Evolutionary conservation across 2,888 invertebrate species (phyloP), one percentile per base, ranked within the genome.

Genomic region (Spicauda simplicius): DNA sequence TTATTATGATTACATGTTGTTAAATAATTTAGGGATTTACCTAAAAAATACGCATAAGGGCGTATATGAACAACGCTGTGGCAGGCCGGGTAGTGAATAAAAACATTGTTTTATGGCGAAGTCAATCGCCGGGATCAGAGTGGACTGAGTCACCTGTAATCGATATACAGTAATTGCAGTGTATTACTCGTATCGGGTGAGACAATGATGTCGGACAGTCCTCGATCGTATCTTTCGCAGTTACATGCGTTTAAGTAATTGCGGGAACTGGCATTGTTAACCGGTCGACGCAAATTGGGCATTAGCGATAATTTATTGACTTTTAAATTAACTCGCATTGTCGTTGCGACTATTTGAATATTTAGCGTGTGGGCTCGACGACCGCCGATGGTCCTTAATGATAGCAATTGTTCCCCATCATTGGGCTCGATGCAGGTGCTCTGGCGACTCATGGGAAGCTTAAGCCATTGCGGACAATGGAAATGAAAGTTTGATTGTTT

Each of bases 221-320:
- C 79, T 77, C 80, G 76, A 91, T 92, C 85, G 88, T 92, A 93
- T 93, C 92, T 83, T 80, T 82, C 82, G 84, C 84, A 87, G 88
- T 90, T 91, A 92, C 91, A 91, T 85, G 88, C 88, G 88, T 93
- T 93, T 91, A 91, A 91, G 91, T 93, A 92, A 93, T 93, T 91
- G 90, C 91, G 92, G 91, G 91, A 92, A 91, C 90, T 77, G 86
- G 86, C 87, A 93, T 93, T 93, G 93, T 93, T 91, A 89, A 81
- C 87, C 85, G 83, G 83, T 84, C 84, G 90, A 90, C 91, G 88
- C 92, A 92, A 92, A 92, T 92, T 92, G 91, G 90, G 92, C 90
- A 91, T 93, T 92, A 90, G 88, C 88, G 79, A 91, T 93, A 93
- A 92, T 92, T 90, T 92, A 93, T 92, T 86, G 90, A 84, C 82